Base-by-base conservation (phyloP, 2,888 invertebrate species). In the Clostera curtula region DNA sequence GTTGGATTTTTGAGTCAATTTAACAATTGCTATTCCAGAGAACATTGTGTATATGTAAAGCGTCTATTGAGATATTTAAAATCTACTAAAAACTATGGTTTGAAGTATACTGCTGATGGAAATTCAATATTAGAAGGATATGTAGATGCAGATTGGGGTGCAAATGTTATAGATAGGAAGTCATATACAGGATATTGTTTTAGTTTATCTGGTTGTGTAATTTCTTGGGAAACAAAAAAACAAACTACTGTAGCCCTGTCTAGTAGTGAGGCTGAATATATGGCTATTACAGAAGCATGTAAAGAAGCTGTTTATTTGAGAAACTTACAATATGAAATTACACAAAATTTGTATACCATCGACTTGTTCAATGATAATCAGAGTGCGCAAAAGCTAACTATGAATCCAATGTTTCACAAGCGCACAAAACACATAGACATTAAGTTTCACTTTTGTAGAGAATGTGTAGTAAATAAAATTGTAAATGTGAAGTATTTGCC, bases 1-100 rank as follows among this genome's bases (percentile, higher is more conserved):
- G 17, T 30, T 5, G 29, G 32, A 10, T 27, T 31, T 14, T n/a
- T 33, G 9, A 29, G 27, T 27, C 31, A 31, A 7, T 37, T 26
- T 24, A 31, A 34, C 15, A 19, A 20, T 20, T 20, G 20, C n/a
- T 5, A 11, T 20, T 7, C 4, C 1, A 7, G 7, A 12, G 8
- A 11, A 7, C 20, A 20, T n/a, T 20, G 20, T 11, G 12, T 12
- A 20, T 12, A 20, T 2, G 20, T n/a, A 4, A 20, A 31, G 12
- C 5, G 20, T n/a, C 7, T 20, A 3, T 4, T 20, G 12, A 20
- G 12, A 20, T 5, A 13, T 20, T 24, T 24, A 16, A 24, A 6
- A 13, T 18, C 18, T 18, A 18, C 25, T 12, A 25, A 19, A 11
- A 12, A 12, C 5, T 25, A 25, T 25, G 25, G 25, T 9, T 10